These are phyloP conservation scores for Vandiemenella viatica DNA, from an alignment of 2,888 invertebrate genomes.

Conservation along the genomic window DNA sequence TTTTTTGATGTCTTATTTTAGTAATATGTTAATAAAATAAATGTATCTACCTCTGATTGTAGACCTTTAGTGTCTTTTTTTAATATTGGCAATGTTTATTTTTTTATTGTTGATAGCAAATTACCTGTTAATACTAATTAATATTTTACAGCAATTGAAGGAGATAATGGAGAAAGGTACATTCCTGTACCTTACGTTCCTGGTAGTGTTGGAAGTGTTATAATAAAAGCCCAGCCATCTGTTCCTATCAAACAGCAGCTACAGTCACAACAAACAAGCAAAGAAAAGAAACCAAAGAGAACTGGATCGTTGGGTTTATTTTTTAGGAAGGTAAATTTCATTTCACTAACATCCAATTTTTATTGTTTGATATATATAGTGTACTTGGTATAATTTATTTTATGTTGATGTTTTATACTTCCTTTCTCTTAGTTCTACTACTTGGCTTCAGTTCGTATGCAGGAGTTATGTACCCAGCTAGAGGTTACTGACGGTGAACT, in stretches of 20 bases:
- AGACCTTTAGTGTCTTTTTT: too few relatives aligned
- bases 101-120: too few relatives aligned
- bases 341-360: not conserved
- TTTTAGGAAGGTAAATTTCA: conserved; percentile 59
- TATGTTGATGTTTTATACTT: too few relatives aligned
- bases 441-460: conserved; percentile 79
- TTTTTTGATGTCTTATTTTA: too few relatives aligned
- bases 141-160: conserved; percentile 17
- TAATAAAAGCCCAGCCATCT: conserved; percentile 17
- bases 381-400: too few relatives aligned
- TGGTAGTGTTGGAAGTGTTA: conserved; percentile 15
- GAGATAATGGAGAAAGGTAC: conserved; percentile 19
- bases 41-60: too few relatives aligned
- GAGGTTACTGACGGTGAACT: conserved; percentile 53
- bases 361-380: conserved; percentile 6
- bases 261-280: conserved; percentile 12
- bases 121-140: too few relatives aligned
- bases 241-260: not conserved
- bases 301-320: conserved; percentile 60
- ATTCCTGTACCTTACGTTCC: conserved; percentile 18
- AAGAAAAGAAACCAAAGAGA: conserved; percentile 33
- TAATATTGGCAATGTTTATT: too few relatives aligned
- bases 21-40: too few relatives aligned
- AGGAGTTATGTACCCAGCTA: conserved; percentile 73
- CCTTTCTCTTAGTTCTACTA: conserved; percentile 66